Conservation (phyloP, 2,888 invertebrate species). For the Yponomeuta cagnagella region DNA sequence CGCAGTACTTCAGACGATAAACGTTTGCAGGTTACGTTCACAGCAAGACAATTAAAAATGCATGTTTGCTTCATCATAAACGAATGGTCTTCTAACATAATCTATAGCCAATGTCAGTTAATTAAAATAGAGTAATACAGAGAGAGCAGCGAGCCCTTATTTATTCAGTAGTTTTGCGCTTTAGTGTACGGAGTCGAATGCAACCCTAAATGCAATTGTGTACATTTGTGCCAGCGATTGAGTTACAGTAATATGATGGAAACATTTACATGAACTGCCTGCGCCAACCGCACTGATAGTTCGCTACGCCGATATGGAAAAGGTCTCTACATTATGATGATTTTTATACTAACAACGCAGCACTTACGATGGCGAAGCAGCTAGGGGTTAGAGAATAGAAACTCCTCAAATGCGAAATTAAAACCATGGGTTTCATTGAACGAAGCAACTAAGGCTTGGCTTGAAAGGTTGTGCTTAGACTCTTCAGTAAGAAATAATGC, state of each 20-base stretch:
- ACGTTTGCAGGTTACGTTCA: no score
- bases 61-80: neutral
- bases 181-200: conserved; percentile 43
- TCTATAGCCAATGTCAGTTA: neutral
- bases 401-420: no score
- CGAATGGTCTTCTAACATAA: neutral
- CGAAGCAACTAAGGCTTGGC: no score
- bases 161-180: conserved; percentile 55
- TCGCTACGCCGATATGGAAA: conserved; percentile 24
- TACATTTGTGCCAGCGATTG: conserved; percentile 67
- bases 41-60: no score
- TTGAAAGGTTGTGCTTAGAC: no score
- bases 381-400: no score
- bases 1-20: no score
- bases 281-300: conserved; percentile 25
- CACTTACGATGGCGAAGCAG: no score
- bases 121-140: neutral
- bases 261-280: conserved; percentile 56
- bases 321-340: conserved; percentile 12
- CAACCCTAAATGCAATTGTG: conserved; percentile 72
- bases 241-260: conserved; percentile 65
- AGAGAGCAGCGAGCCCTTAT: conserved; percentile 36
- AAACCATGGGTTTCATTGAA: no score
- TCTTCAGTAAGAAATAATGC: no score
- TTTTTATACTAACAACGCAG: neutral